Evolutionary conservation across 2,113 vertebrate genomes (phyloP).

Genomic region (Aleadryas rufinucha): DNA sequence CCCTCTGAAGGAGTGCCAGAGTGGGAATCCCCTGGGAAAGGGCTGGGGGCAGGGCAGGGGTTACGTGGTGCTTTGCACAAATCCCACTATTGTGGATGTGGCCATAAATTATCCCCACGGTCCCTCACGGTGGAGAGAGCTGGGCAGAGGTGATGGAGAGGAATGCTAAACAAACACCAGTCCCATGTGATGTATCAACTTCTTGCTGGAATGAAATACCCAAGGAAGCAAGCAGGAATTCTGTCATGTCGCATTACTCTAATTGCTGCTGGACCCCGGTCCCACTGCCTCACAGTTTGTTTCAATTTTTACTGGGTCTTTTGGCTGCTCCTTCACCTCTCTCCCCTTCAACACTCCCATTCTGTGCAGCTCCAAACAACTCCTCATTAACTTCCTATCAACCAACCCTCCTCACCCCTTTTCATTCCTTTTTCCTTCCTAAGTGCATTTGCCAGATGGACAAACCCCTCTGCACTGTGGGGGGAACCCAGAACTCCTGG

Average conservation of each 20-base stretch:
- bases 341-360: neutral
- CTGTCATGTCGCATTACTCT: constrained; percentile 52
- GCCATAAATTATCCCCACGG: neutral
- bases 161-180: constrained; percentile 49
- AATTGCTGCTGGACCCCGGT: constrained; percentile 23
- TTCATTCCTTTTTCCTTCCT: neutral
- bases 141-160: constrained; percentile 17
- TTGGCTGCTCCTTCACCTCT: constrained; percentile 29
- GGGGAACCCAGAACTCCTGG: neutral
- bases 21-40: neutral
- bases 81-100: neutral
- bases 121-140: neutral
- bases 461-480: neutral
- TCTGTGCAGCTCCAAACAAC: neutral
- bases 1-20: neutral
- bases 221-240: constrained; percentile 26
- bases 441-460: neutral
- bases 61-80: neutral
- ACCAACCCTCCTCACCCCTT: neutral
- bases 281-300: constrained; percentile 21
- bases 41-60: neutral
- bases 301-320: constrained; percentile 21
- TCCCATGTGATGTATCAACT: constrained; percentile 45
- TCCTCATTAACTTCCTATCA: constrained; percentile 19
- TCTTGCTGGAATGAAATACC: constrained; percentile 30